Percentiles rank a stretch among this genome's conserved stretches.
phyloP scores from a whole-genome alignment of 2,797 vertebrate species.

The Selene dorsalis region DNA sequence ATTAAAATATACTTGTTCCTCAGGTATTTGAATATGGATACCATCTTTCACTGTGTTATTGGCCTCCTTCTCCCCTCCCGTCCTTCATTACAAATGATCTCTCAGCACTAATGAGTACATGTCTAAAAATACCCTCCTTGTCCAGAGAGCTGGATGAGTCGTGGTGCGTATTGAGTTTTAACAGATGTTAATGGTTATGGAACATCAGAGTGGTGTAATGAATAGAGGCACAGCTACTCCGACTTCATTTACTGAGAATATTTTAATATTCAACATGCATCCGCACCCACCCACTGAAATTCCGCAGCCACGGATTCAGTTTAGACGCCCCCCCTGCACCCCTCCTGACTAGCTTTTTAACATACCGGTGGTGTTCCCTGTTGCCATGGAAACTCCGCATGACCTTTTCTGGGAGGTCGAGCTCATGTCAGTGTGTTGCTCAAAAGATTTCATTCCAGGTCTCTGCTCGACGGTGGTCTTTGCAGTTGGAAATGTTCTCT shows the following conservation, averaged over 20 bases:
- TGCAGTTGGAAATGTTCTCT: conserved; percentile 63
- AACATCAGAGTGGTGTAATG: conserved; percentile 76
- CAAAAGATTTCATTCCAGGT: conserved; percentile 64
- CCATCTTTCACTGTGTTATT: conserved; percentile 70
- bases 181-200: conserved; percentile 83
- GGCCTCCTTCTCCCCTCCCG: conserved; percentile 68
- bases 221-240: conserved; percentile 62
- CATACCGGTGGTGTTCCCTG: conserved; percentile 74
- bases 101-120: conserved; percentile 83
- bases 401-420: conserved; percentile 77
- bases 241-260: conserved; percentile 64
- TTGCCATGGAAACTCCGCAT: conserved; percentile 74
- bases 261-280: conserved; percentile 76
- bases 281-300: conserved; percentile 65
- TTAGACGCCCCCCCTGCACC: conserved; percentile 30
- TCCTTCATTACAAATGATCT: conserved; percentile 83
- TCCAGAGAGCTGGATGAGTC: conserved; percentile 79
- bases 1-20: conserved; percentile 60
- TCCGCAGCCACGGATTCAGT: conserved; percentile 64
- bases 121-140: conserved; percentile 84
- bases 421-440: conserved; percentile 70
- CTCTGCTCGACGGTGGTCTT: conserved; percentile 65
- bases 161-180: conserved; percentile 74
- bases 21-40: conserved; percentile 77
- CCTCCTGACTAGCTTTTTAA: conserved; percentile 69